These are phyloP conservation scores for Melikaiella ostensackeni DNA, from an alignment of 2,888 invertebrate species.

Conservation along the genomic window DNA sequence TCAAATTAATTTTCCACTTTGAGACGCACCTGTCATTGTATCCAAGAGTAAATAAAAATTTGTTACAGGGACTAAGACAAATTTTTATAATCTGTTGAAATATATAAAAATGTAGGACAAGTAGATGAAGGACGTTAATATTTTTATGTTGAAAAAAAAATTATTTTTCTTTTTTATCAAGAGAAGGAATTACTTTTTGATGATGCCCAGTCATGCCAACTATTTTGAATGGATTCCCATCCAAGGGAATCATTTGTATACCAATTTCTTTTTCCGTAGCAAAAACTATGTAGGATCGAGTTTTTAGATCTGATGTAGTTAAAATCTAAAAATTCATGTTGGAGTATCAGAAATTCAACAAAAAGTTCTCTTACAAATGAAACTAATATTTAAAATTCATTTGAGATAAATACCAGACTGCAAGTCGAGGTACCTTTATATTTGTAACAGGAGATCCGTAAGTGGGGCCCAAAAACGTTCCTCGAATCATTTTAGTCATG, in stretches of 20 bases:
- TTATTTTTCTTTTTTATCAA: too few species aligned
- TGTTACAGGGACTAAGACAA: constrained; percentile 77
- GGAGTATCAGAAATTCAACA: too few species aligned
- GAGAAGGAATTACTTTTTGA: constrained; percentile 78
- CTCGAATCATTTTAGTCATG: constrained; percentile 82
- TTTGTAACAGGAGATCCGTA: constrained; percentile 81
- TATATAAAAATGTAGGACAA: not conserved
- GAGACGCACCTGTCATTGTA: constrained; percentile 79
- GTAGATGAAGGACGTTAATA: not conserved
- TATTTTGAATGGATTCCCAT: constrained; percentile 87
- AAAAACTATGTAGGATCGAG: constrained; percentile 80
- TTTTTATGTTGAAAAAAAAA: not conserved
- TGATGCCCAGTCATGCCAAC: constrained; percentile 84
- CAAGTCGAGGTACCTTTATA: constrained; percentile 71
- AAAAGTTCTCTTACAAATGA: too few species aligned
- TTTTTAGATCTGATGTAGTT: constrained; percentile 66
- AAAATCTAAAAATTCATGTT: constrained; percentile 69
- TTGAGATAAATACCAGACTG: not conserved
- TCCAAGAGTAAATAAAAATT: constrained; percentile 80
- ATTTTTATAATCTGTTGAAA: constrained; percentile 73
- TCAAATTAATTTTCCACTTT: constrained; percentile 80
- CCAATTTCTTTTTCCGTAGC: constrained; percentile 83
- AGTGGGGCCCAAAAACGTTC: constrained; percentile 84
- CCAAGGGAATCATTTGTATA: constrained; percentile 83
- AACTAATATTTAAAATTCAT: not conserved